Conservation (phyloP, 2,888 invertebrate genomes). For the Argyra leucocephala region DNA sequence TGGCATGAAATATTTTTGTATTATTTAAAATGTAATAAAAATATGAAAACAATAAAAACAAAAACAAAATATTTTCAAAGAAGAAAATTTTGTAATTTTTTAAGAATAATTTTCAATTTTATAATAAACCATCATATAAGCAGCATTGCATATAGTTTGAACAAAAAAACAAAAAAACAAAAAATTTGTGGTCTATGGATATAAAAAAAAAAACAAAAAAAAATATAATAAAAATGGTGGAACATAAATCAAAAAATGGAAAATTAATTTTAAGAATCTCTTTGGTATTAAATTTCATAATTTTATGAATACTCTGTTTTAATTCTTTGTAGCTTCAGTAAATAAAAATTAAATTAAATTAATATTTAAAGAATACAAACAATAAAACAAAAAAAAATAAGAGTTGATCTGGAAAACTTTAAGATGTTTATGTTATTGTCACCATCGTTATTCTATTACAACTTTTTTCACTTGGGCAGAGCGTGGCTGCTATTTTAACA, state of each 20-base stretch:
- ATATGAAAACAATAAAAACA: background rate
- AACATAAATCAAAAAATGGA: background rate
- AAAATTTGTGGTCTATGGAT: background rate
- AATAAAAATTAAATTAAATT: background rate
- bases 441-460: too few species aligned
- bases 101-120: background rate
- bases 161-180: background rate
- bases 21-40: conserved; percentile 3
- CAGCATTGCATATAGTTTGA: too few species aligned
- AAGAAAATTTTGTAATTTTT: background rate
- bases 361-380: background rate
- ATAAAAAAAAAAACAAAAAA: too few species aligned
- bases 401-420: too few species aligned
- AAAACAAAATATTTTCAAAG: background rate
- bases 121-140: background rate
- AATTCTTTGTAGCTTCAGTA: background rate
- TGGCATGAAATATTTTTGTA: background rate
- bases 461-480: too few species aligned
- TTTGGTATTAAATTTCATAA: background rate
- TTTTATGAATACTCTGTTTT: background rate
- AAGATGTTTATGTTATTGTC: too few species aligned
- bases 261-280: conserved; percentile 1
- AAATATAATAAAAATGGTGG: background rate
- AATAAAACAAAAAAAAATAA: too few species aligned
- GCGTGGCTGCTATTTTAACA: too few species aligned